Evolutionary conservation across 2,797 vertebrate species (phyloP).

Genomic region (Pogonophryne albipinna): DNA sequence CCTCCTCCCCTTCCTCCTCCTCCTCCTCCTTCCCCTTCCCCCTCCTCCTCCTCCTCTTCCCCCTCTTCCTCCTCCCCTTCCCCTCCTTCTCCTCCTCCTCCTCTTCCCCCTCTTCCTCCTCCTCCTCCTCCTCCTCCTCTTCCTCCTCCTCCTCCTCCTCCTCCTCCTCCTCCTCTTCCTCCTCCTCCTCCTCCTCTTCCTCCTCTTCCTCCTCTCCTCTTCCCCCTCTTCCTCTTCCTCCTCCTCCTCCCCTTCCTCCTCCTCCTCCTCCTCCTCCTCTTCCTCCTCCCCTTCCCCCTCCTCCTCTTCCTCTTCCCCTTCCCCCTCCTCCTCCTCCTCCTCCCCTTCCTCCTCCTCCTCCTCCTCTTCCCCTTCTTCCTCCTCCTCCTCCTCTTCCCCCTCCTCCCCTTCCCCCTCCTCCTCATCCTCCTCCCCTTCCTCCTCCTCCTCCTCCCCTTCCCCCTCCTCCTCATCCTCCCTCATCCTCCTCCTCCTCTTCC

Average conservation of each 20-base stretch:
- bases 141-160: no score
- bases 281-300: constrained; percentile 16
- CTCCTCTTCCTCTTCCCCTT: constrained; percentile 3
- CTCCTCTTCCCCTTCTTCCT: no score
- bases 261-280: no score
- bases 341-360: no score
- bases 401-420: constrained; percentile 18
- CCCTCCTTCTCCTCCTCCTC: no score
- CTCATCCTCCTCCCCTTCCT: constrained; percentile 18
- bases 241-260: no score
- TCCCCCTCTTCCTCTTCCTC: no score
- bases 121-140: background rate
- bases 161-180: background rate
- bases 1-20: background rate
- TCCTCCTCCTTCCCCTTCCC: no score
- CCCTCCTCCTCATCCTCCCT: no score
- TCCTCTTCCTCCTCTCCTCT: background rate
- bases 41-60: background rate
- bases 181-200: background rate
- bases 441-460: no score
- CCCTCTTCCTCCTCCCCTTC: background rate
- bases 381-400: no score
- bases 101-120: constrained; percentile 6
- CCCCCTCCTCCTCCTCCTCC: background rate
- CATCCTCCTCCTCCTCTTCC: no score